Base-by-base conservation (phyloP, 2,888 invertebrate genomes). In the Drosophila flavopinicola region DNA sequence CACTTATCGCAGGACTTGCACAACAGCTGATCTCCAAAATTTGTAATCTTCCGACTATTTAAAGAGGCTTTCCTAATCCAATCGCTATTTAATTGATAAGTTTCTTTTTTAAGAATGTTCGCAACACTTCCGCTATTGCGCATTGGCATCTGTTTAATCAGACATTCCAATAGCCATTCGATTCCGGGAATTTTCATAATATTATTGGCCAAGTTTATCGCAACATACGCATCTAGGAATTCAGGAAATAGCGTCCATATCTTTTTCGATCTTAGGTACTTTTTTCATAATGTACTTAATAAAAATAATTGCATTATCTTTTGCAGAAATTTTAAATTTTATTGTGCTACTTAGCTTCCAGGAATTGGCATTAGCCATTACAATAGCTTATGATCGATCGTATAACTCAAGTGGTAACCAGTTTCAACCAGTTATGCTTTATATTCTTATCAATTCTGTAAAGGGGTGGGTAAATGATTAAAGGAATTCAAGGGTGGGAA, bases 121-220 rank as follows among this genome's bases (percentile, higher is more conserved):
- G 33, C 15, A 39, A 37, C 11, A 56, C 52, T 76, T 85, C 83
- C 70, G 67, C 42, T 44, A 64, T 38, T 66, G 63, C 67, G 63
- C 57, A 63, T 48, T 68, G 48, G 33, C 25, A 45, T 47, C 49
- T 37, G 9, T 33, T 38, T 25, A 61, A 66, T 69, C 66, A 30
- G 3, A 59, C 51, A 69, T 78, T 65, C 52, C 71, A 35, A 76
- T 45, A 57, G 49, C 73, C 25, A 57, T n/a, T 6, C 6, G 11
- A 20, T 75, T 80, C 76, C 49, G 1, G 35, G 82, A 72, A 77
- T 45, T 61, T 35, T 15, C 10, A 39, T 41, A 35, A 39, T 41
- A 35, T 42, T 32, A 56, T 47, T 25, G 13, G 11, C 10, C 23
- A 35, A 27, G 38, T 37, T 45, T 48, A 68, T 57, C 53, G 37